A percentile compares a stretch with the other conserved stretches of the same genome.
These are phyloP conservation scores for Hermodice carunculata DNA, from an alignment of 2,888 invertebrate species.

Conservation along the genomic window DNA sequence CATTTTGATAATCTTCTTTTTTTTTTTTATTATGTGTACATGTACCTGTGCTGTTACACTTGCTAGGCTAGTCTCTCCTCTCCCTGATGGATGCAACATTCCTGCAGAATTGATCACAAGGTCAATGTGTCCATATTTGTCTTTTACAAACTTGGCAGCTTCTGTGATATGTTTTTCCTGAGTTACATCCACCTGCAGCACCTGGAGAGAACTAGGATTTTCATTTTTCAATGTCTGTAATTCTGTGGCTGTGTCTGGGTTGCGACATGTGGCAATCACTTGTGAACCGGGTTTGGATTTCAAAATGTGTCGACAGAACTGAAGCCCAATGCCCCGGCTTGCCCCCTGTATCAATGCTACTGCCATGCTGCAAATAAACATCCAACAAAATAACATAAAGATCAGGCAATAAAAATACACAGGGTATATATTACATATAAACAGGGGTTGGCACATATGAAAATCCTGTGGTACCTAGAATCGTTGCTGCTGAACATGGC, in stretches of 20 bases:
- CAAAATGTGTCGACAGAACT: constrained; percentile 52
- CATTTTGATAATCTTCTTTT: no score
- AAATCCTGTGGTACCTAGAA: no score
- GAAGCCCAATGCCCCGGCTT: constrained; percentile 55
- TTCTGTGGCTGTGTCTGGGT: constrained; percentile 41
- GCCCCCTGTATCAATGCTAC: constrained; percentile 50
- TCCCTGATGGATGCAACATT: constrained; percentile 54
- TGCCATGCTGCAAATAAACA: no score
- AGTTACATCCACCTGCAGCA: constrained; percentile 45
- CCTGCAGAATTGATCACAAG: constrained; percentile 56
- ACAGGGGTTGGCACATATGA: no score
- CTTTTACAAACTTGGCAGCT: constrained; percentile 37
- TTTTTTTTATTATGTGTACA: no score
- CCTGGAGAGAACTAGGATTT: constrained; percentile 3
- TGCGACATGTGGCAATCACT: constrained; percentile 55
- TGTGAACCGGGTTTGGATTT: constrained; percentile 28
- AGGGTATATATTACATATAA: no score
- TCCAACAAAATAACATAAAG: no score
- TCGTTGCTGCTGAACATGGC: no score
- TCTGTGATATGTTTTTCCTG: constrained; percentile 43
- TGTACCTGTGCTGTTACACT: constrained; percentile 50
- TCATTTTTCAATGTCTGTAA: constrained; percentile 38
- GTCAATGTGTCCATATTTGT: constrained; percentile 49
- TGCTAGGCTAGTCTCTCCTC: constrained; percentile 55
- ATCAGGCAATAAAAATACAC: no score